Evolutionary conservation across 2,797 vertebrate species (phyloP), one percentile per base, ranked within the genome.

Genomic region (Tapera naevia): DNA sequence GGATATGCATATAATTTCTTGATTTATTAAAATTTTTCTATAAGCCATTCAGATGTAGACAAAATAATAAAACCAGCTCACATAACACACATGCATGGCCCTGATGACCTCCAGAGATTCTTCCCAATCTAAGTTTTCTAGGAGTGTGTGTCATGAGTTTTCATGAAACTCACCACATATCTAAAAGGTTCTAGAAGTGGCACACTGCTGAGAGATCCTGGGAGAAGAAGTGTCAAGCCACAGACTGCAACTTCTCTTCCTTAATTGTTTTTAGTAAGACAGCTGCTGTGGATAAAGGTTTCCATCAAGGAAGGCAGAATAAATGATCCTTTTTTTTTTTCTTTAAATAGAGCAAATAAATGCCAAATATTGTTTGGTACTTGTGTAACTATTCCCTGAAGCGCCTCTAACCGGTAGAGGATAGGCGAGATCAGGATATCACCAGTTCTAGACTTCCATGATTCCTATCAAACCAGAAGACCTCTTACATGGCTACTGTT

Each of bases 51-150:
- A 43, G 41, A 45, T 2, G 19, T 5, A 69, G 48, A 17, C 28
- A 16, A 16, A 64, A 56, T 9, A 56, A 81, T 23, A 84, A 48
- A n/a, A 22, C 4, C 53, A 57, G 17, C 22, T 66, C 24, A 11
- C 39, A 14, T 16, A 37, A 33, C 1, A 1, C 50, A 61, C 18
- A 11, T 8, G 4, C 6, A 3, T 4, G 6, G 66, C 46, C 60
- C 21, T 17, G 2, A 14, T 1, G 11, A 17, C 19, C 37, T 75
- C 46, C 70, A 84, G 50, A 54, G 17, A n/a, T 50, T 61, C 58
- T 69, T 81, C 39, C 18, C 39, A 48, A 5, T 5, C 18, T 35
- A 27, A 11, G 4, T 24, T 43, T 71, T 22, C 50, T 54, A 4
- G 8, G 28, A 13, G 5, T 13, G 5, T 4, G 4, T 30, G 13